These are phyloP conservation scores for Lomographa bimaculata DNA, from an alignment of 2,888 invertebrate species.

Conservation along the genomic window DNA sequence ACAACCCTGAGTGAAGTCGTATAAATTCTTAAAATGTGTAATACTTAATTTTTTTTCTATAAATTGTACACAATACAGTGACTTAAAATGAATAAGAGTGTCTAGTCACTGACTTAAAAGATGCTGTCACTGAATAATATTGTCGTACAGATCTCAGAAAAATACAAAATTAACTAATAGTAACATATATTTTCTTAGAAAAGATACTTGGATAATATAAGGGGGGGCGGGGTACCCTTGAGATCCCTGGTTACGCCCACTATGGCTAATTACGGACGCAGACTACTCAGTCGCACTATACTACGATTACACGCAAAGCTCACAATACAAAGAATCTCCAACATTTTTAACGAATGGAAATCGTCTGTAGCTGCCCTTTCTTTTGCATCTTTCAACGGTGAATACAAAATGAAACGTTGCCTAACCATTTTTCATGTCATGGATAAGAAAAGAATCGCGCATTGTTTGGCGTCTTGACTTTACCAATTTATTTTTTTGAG, in stretches of 20 bases:
- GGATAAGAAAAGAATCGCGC: conserved; percentile 33
- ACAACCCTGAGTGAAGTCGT: too few relatives aligned
- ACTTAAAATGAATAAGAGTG: too few relatives aligned
- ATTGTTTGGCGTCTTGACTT: conserved; percentile 12
- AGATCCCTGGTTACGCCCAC: background rate
- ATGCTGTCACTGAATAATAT: too few relatives aligned
- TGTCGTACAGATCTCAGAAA: too few relatives aligned
- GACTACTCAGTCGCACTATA: conserved; percentile 42
- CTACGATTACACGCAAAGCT: conserved; percentile 70
- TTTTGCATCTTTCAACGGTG: conserved; percentile 69
- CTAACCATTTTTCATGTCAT: conserved; percentile 58
- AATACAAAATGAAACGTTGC: conserved; percentile 72
- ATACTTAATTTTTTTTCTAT: too few relatives aligned
- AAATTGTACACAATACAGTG: too few relatives aligned
- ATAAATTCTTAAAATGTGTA: too few relatives aligned
- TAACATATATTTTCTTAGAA: too few relatives aligned
- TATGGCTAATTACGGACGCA: conserved; percentile 26
- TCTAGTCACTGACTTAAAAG: too few relatives aligned
- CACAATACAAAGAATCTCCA: conserved; percentile 73
- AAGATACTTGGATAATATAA: too few relatives aligned
- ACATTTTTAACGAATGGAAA: conserved; percentile 83
- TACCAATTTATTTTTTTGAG: conserved; percentile 13
- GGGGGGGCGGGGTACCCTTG: too few relatives aligned
- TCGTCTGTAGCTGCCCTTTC: conserved; percentile 73
- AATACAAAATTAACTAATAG: too few relatives aligned